Base-by-base conservation (phyloP, 2,113 vertebrate species). In the Callopanchax toddi region DNA sequence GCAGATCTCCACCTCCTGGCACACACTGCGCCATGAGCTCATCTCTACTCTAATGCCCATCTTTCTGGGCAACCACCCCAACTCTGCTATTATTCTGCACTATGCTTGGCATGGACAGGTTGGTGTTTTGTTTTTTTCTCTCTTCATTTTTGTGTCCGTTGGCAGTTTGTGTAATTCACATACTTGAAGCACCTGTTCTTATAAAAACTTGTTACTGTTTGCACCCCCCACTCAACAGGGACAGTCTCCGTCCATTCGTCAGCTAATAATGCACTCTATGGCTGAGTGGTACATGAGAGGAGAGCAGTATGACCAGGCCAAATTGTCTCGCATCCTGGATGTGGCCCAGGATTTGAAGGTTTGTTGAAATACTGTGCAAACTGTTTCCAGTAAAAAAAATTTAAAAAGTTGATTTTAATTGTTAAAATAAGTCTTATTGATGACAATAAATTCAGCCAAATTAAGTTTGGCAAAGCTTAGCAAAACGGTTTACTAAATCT, bases 211-310 rank as follows among this genome's bases (percentile, higher is more conserved):
- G 6, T 53, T 36, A 13, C 1, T 21, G 40, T 60, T 57, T 6
- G 26, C 26, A 32, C 67, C 78, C 11, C 6, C 8, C 13, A 32
- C 12, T 26, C 15, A 16, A 11, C 70, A 99, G 97, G 97, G 97
- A 74, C 97, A 99, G 89, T 99, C 97, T 90, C 97, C 97, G 61
- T 98, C 97, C 18, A 99, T 99, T 84, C 97, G 97, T 70, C 97
- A 99, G 89, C 93, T 99, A 40, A 99, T 99, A 84, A 99, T 99
- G 96, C 97, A 98, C 89, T 98, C 97, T 0, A 99, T 99, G 97
- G 97, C 97, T 57, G 97, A 99, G 82, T 99, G 97, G 97, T 99
- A 99, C 91, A 99, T 99, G 96, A 94, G 96, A 89, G 97, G 96
- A 63, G 97, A 99, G 66, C 97, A 99, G 85, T 99, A 99, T 32